Conservation (phyloP, 2,113 vertebrate genomes). For the Chaetodon auriga region DNA sequence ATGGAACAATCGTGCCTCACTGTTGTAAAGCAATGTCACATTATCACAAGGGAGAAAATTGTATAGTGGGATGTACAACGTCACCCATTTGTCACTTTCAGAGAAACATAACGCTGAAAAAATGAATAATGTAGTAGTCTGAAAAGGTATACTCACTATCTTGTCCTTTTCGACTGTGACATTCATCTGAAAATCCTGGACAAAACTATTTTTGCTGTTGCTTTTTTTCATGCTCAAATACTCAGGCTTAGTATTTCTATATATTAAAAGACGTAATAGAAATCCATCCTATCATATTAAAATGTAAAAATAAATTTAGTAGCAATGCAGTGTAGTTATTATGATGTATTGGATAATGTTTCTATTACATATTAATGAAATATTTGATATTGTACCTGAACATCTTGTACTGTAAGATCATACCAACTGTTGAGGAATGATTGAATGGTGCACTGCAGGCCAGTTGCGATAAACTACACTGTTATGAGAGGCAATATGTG, state of each 20-base stretch:
- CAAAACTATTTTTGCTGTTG: too few species aligned
- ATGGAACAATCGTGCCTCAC: background rate
- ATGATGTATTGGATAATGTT: too few species aligned
- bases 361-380: background rate
- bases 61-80: too few species aligned
- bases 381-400: too few species aligned
- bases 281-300: background rate
- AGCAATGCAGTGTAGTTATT: too few species aligned
- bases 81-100: background rate
- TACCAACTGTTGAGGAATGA: background rate
- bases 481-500: background rate
- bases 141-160: background rate
- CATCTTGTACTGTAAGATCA: background rate
- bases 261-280: background rate
- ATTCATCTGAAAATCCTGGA: background rate
- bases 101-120: background rate
- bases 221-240: too few species aligned
- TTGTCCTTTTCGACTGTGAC: background rate
- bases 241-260: background rate
- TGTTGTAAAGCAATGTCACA: background rate
- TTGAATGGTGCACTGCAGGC: background rate
- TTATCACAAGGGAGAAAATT: background rate
- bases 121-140: background rate
- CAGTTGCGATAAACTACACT: background rate
- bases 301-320: background rate